Evolutionary conservation across 2,888 invertebrate species (phyloP), one percentile per base, ranked within the genome.

Genomic region (Limnephilus lunatus): DNA sequence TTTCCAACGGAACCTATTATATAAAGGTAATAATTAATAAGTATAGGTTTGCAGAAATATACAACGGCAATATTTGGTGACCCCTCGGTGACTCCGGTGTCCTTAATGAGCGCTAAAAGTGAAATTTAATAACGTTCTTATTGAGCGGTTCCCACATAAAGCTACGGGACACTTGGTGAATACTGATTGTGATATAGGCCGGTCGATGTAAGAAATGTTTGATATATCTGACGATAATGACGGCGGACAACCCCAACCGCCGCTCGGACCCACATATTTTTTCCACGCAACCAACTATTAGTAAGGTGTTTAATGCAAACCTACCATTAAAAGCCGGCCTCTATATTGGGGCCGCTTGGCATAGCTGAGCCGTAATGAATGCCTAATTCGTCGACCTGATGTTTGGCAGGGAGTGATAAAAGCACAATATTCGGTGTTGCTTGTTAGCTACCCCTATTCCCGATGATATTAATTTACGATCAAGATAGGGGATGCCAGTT

Each of bases 251-350:
- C 81, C 89, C 83, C 7, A 83, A 53, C 81, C 9, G 83, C 35
- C 81, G 83, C 90, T 83, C 86, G 82, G 31, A 89, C 91, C 92
- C 81, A 86, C 92, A 90, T 92, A 92, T 81, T 89, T 89, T 93
- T 92, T 92, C 53, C 85, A 87, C 90, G 91, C 92, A 93, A 93
- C 93, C 93, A 89, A 86, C 92, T 93, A 93, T 93, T 93, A 93
- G 93, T 92, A 90, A 93, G 93, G 93, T 93, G 93, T 93, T 93
- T 93, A 93, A 92, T 93, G 87, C 91, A 90, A 92, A 93, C 93
- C 92, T 91, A 88, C 91, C 93, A 92, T 93, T 93, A 93, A 91
- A 86, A 89, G 89, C 91, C 80, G 93, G 90, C 90, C 91, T 53
- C 91, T 48, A 90, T 48, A 90, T 86, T n/a, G 80, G 44, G 86